Conservation (phyloP, 2,113 vertebrate species). For the Corythoichthys intestinalis region DNA sequence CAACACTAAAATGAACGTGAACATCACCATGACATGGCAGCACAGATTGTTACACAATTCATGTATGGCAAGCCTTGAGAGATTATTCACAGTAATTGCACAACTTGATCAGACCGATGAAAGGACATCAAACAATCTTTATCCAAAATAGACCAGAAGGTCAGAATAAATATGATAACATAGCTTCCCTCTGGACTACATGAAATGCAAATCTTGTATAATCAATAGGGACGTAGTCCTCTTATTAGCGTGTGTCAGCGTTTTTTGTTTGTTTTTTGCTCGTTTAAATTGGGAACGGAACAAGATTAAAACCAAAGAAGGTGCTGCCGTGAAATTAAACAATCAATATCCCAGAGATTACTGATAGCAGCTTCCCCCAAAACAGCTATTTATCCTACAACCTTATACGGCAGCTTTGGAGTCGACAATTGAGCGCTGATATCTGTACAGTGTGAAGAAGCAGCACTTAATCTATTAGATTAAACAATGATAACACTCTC, state of each 20-base stretch:
- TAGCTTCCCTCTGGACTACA: constrained; percentile 16
- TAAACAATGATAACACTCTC: constrained; percentile 1
- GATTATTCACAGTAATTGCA: constrained; percentile 36
- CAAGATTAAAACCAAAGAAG: neutral
- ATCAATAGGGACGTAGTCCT: constrained; percentile 14
- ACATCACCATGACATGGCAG: neutral
- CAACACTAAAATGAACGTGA: neutral
- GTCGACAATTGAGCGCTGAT: neutral
- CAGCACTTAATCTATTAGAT: neutral
- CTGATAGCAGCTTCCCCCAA: neutral
- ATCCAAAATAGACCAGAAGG: neutral
- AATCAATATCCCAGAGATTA: neutral
- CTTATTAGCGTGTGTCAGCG: neutral
- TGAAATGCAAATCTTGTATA: constrained; percentile 18
- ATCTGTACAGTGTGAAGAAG: neutral
- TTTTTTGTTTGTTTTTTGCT: neutral
- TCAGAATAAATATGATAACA: neutral
- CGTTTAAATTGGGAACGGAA: neutral
- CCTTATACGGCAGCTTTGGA: neutral
- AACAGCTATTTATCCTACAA: neutral
- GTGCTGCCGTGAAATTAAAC: neutral
- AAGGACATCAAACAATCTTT: constrained; percentile 30
- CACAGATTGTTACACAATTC: constrained; percentile 16
- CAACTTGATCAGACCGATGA: constrained; percentile 14
- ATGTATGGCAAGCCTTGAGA: constrained; percentile 31